Base-by-base conservation (phyloP, 2,797 vertebrate genomes). In the Dromococcyx pavoninus region DNA sequence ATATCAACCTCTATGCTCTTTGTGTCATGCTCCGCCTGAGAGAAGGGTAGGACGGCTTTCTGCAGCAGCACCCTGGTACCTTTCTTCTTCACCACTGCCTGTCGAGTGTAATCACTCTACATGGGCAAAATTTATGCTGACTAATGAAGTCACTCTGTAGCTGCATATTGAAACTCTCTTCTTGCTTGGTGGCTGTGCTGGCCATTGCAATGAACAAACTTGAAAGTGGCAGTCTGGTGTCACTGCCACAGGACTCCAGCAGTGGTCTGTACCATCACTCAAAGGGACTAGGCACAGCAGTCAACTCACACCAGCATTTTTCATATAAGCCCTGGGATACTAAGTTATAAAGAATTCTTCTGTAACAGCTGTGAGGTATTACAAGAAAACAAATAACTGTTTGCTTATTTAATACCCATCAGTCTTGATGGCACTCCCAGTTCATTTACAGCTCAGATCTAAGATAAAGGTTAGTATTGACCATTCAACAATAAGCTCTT, bases 331-430 rank as follows among this genome's bases (percentile, higher is more conserved):
- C 69, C 67, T 23, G n/a, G 19, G 48, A 50, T 61, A 35, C 39
- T 46, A 60, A 57, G 37, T 80, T 83, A 61, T 44, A 86, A 82
- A 82, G 51, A 95, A 94, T 88, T 50, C 24, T 70, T 69, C 53
- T 37, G 24, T 62, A 90, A 75, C 92, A 94, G 89, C 93, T 95
- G 89, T 69, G 80, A 89, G 72, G 57, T 85, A 64, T 85, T 91
- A 69, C 69, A 93, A 91, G 72, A 27, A 93, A 92, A 87, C 74
- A 95, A 95, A 44, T 83, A 94, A 80, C 82, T 77, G 46, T 97
- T 95, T 95, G 74, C 78, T 94, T 93, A 65, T 80, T 88, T 96
- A 84, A 95, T 81, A 80, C 76, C 27, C 67, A 54, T 71, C 87
- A 37, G 90, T 70, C 88, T 81, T 64, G 82, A 87, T 89, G 86